These are phyloP conservation scores for Apis dorsata DNA, from an alignment of 1,140 invertebrate species.

Conservation along the genomic window DNA sequence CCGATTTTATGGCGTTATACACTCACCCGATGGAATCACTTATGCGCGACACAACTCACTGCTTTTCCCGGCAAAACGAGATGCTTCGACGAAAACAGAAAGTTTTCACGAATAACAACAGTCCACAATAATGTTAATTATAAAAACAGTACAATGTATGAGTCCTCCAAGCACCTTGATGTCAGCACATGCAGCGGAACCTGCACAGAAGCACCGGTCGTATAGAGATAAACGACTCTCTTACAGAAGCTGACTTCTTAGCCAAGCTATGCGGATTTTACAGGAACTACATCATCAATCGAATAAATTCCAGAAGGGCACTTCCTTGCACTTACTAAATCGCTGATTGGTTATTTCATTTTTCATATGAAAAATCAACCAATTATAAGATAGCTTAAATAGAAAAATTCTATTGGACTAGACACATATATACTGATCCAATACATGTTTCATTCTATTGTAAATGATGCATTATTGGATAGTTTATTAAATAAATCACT, in stretches of 20 bases:
- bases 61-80: conserved; percentile 32
- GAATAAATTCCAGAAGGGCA: neutral
- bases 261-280: neutral
- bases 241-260: neutral
- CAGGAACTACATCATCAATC: conserved; percentile 23
- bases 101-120: conserved; percentile 55
- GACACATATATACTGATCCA: neutral
- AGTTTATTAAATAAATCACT: neutral
- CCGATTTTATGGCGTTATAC: conserved; percentile 44
- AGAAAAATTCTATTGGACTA: neutral
- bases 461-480: neutral
- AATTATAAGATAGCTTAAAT: neutral
- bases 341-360: conserved; percentile 7
- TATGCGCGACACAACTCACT: conserved; percentile 35
- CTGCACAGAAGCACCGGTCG: conserved; percentile 61
- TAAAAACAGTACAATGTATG: conserved; percentile 70
- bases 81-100: conserved; percentile 37
- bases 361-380: neutral
- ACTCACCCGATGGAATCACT: conserved; percentile 56
- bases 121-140: conserved; percentile 66
- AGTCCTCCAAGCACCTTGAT: conserved; percentile 65
- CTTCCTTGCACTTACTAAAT: neutral
- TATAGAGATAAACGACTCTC: conserved; percentile 47
- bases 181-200: conserved; percentile 72
- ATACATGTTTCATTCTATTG: neutral